These are phyloP conservation scores for Indri indri DNA, from an alignment of 2,113 vertebrate species.

Conservation along the genomic window DNA sequence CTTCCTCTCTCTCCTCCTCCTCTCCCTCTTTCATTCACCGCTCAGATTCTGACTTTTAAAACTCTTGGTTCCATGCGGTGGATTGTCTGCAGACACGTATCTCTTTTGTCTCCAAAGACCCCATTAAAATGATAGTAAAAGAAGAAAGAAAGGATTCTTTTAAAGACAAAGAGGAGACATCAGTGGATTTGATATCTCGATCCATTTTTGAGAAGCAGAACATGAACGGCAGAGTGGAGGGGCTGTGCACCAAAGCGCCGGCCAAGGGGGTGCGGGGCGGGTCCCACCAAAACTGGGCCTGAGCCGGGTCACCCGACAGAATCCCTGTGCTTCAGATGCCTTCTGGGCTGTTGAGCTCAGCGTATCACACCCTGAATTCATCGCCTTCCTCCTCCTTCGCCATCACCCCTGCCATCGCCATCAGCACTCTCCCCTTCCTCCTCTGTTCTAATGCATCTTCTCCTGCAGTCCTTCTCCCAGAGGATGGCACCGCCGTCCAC, in stretches of 20 bases:
- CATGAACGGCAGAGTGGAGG: neutral
- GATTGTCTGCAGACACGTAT: neutral
- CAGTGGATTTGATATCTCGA: neutral
- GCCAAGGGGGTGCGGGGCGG: neutral
- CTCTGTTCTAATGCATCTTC: neutral
- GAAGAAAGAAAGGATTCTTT: neutral
- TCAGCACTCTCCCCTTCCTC: neutral
- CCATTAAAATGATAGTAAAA: neutral
- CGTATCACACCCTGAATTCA: neutral
- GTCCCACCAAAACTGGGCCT: neutral
- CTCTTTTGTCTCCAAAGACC: neutral
- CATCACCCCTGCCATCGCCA: neutral
- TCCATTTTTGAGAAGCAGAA: neutral
- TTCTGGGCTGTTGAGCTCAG: neutral
- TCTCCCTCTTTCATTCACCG: neutral
- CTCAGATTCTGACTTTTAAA: neutral
- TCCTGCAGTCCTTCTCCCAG: neutral
- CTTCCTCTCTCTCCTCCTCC: neutral
- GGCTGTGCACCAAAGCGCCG: neutral
- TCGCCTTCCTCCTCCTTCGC: neutral
- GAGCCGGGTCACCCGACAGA: neutral
- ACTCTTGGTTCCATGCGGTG: neutral
- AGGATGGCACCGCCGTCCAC: neutral
- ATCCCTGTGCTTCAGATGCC: neutral
- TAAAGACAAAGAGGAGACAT: conserved; percentile 18